These are phyloP conservation scores for Drosophila parvula DNA, from an alignment of 1,140 invertebrate species.

Conservation along the genomic window DNA sequence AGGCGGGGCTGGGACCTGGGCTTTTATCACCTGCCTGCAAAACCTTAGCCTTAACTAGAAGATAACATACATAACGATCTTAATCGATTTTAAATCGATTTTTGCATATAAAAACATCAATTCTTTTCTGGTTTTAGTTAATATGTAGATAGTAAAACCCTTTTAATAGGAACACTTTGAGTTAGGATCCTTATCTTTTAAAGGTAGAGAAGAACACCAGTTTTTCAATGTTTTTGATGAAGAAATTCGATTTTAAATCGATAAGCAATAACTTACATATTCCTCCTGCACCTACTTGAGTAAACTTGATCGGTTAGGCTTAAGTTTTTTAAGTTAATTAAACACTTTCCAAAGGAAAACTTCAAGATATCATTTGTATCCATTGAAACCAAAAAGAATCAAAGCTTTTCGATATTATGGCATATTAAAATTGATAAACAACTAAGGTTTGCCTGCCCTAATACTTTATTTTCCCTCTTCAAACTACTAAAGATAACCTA, in stretches of 20 bases:
- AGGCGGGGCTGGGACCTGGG: constrained; percentile 12
- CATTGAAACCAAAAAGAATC: too few species aligned
- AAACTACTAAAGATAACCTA: neutral
- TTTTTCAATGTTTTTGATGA: too few species aligned
- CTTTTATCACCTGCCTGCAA: constrained; percentile 28
- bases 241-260: neutral
- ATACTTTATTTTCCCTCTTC: neutral
- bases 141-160: neutral
- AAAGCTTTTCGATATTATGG: too few species aligned
- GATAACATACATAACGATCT: neutral
- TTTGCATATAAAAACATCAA: neutral
- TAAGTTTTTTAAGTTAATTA: too few species aligned
- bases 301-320: too few species aligned
- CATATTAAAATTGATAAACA: neutral
- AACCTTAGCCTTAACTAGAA: neutral
- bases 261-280: neutral
- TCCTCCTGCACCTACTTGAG: too few species aligned
- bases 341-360: too few species aligned
- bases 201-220: too few species aligned
- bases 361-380: too few species aligned
- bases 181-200: neutral
- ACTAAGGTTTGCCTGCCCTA: neutral
- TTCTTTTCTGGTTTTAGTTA: neutral
- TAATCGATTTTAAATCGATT: neutral
- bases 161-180: neutral